Base-by-base conservation (phyloP, 2,888 invertebrate species). In the Scaeva pyrastri region DNA sequence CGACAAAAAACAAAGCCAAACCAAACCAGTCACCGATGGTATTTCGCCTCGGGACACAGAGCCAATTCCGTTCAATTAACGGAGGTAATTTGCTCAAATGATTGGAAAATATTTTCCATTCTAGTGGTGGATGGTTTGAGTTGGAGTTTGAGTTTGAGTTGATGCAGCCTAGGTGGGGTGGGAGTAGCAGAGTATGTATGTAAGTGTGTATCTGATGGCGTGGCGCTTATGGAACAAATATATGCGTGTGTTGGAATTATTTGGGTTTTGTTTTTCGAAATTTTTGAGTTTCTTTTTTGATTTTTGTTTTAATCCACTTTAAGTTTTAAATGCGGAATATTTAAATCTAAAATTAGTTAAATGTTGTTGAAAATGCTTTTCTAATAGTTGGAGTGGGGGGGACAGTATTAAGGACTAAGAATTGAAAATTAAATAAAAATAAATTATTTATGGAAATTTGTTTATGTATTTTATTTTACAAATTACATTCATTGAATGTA, bases 11-110 rank as follows among this genome's bases (percentile, higher is more conserved):
- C 52, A 58, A 62, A 68, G 21, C 45, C 66, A 50, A 39, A 39
- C 39, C 10, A 39, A 39, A 39, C 56, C 71, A 60, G 50, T 70
- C 58, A 68, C 72, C 70, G 41, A 56, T 55, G 76, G 76, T 73
- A 81, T 73, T 81, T 81, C 31, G 85, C 81, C 56, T 45, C 73
- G 70, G 81, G 82, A 77, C 48, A 71, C 70, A 74, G 62, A 71
- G 74, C 86, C 86, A 78, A 86, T 86, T 86, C 74, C 62, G 82
- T 86, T 86, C 86, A 77, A 86, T 86, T 86, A 86, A 82, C 86
- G 52, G 16, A 56, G 77, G 86, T 86, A 86, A 86, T 86, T 86
- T 86, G 82, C 66, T 74, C 86, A 78, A 86, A 82, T 86, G 86
- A 86, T 86, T 86, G 86, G 86, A 86, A 86, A 86, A 86, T 82